Evolutionary conservation across 2,113 vertebrate genomes (phyloP).

Genomic region (Albula glossodonta): DNA sequence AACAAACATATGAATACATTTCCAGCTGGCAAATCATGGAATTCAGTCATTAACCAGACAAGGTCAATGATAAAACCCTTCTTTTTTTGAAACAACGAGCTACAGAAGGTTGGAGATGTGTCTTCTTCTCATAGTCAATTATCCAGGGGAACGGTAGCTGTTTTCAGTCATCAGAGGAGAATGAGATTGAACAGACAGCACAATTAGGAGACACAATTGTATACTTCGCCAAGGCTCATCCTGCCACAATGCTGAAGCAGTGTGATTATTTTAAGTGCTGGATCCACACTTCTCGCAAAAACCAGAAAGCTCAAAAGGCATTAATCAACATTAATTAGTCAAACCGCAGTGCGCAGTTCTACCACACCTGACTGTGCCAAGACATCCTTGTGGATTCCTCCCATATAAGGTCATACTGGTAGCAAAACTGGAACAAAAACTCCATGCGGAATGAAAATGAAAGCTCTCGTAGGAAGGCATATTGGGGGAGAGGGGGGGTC

Average conservation of each 20-base stretch:
- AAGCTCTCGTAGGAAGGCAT: slow-evolving; percentile 42
- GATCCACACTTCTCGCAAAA: slow-evolving; percentile 48
- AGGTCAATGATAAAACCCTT: slow-evolving; percentile 56
- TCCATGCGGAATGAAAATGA: not conserved
- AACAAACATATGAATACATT: slow-evolving; percentile 35
- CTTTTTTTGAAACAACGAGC: slow-evolving; percentile 51
- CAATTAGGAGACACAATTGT: slow-evolving; percentile 55
- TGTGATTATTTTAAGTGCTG: slow-evolving; percentile 39
- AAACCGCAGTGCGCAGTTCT: slow-evolving; percentile 45
- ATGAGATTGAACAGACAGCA: slow-evolving; percentile 55
- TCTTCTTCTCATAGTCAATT: slow-evolving; percentile 44
- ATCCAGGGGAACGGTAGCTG: slow-evolving; percentile 45
- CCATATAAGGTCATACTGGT: slow-evolving; percentile 45
- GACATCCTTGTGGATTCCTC: slow-evolving; percentile 44
- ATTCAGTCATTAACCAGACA: slow-evolving; percentile 54
- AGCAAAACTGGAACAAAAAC: slow-evolving; percentile 49
- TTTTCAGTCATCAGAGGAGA: slow-evolving; percentile 56
- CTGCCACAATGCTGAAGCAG: slow-evolving; percentile 34
- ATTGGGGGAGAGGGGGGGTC: slow-evolving; percentile 37
- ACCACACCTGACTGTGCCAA: slow-evolving; percentile 40
- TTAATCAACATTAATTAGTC: slow-evolving; percentile 57
- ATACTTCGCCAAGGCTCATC: slow-evolving; percentile 49
- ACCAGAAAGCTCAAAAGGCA: slow-evolving; percentile 34
- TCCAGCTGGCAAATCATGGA: slow-evolving; percentile 47
- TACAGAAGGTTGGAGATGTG: slow-evolving; percentile 39